These are phyloP conservation scores for Setipinna tenuifilis DNA, from an alignment of 2,797 vertebrate genomes.

Conservation along the genomic window DNA sequence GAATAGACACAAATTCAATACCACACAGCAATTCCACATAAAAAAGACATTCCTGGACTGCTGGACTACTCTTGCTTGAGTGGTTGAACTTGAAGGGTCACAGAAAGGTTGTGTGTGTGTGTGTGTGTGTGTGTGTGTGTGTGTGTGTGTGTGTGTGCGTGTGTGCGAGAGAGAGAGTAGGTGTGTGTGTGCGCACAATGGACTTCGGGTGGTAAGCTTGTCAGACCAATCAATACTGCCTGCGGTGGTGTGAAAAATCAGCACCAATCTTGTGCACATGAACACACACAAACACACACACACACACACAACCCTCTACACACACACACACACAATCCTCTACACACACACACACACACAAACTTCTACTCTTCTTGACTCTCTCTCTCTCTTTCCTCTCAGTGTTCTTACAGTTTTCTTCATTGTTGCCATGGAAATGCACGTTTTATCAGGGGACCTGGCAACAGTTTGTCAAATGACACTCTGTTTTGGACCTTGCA, in stretches of 20 bases:
- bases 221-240: neutral
- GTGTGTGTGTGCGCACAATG: neutral
- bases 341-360: neutral
- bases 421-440: constrained; percentile 63
- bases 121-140: constrained; percentile 6
- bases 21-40: neutral
- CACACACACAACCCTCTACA: constrained; percentile 4
- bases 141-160: neutral
- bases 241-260: constrained; percentile 19
- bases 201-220: constrained; percentile 16
- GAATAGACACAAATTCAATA: neutral
- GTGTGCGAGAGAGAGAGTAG: neutral
- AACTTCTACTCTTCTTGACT: neutral
- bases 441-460: constrained; percentile 38
- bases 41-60: neutral
- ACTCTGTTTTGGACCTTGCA: constrained; percentile 61
- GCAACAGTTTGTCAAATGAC: constrained; percentile 60
- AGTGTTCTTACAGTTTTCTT: neutral
- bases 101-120: neutral
- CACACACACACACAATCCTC: neutral
- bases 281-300: neutral
- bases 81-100: neutral
- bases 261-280: constrained; percentile 6
- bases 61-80: neutral
- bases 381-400: neutral